These are phyloP conservation scores for Urocynchramus pylzowi DNA, from an alignment of 2,113 vertebrate genomes.

Conservation along the genomic window DNA sequence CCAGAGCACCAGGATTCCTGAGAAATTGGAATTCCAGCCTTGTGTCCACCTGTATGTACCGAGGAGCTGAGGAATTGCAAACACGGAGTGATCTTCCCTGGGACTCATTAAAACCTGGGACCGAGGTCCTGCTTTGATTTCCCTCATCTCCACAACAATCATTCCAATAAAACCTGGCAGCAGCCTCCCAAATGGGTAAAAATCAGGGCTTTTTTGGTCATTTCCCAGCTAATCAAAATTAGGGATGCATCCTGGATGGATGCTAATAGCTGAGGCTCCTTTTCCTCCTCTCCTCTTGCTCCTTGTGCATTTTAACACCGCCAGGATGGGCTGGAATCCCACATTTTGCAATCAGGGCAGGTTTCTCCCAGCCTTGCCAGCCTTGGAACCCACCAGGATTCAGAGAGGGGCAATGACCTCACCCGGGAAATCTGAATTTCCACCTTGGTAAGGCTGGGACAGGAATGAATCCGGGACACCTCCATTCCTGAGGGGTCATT, in stretches of 20 bases:
- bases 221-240: background rate
- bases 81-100: background rate
- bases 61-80: background rate
- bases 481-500: background rate
- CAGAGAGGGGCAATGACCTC: background rate
- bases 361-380: background rate
- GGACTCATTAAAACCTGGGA: background rate
- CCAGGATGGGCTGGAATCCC: background rate
- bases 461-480: background rate
- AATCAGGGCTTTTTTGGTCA: background rate
- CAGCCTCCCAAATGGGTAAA: background rate
- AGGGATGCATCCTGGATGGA: background rate
- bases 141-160: background rate
- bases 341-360: background rate
- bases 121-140: background rate
- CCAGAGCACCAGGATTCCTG: background rate
- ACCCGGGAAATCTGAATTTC: background rate
- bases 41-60: background rate
- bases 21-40: background rate
- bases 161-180: background rate
- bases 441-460: background rate
- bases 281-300: no score
- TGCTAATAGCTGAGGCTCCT: background rate
- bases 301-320: rapidly evolving
- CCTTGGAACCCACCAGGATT: background rate